A percentile compares a stretch with the other conserved stretches of the same genome.
These are phyloP conservation scores for Saccostrea echinata DNA, from an alignment of 1,140 invertebrate genomes.

Conservation along the genomic window DNA sequence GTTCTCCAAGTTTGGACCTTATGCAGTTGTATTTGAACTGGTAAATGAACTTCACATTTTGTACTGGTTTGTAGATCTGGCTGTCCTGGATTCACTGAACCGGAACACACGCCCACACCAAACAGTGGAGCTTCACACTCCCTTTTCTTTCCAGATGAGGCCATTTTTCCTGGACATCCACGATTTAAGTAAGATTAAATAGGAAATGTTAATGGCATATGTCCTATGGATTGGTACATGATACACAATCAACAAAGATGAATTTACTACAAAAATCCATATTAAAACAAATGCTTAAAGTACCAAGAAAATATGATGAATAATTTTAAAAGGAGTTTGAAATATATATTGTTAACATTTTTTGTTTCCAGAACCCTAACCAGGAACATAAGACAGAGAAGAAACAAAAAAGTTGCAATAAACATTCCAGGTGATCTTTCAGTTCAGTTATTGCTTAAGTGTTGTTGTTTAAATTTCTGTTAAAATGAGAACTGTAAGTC, in stretches of 20 bases:
- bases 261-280: too few relatives aligned
- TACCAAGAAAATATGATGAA: not conserved
- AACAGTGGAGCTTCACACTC: constrained; percentile 88
- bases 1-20: too few relatives aligned
- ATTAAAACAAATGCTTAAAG: too few relatives aligned
- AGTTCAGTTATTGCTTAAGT: not conserved
- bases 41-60: too few relatives aligned
- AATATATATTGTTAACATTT: not conserved
- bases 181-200: constrained; percentile 85
- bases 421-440: constrained; percentile 91
- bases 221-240: too few relatives aligned
- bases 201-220: not conserved
- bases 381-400: constrained; percentile 92
- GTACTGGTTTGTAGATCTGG: constrained; percentile 86
- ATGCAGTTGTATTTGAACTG: too few relatives aligned
- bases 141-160: constrained; percentile 97
- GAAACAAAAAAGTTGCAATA: constrained; percentile 97
- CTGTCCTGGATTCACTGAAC: constrained; percentile 93
- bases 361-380: constrained; percentile 89
- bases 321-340: not conserved
- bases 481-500: not conserved
- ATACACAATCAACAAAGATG: too few relatives aligned
- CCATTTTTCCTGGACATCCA: constrained; percentile 95
- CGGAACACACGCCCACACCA: constrained; percentile 84
- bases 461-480: not conserved